Evolutionary conservation across 2,797 vertebrate genomes (phyloP).

Genomic region (Aulostomus chinensis): DNA sequence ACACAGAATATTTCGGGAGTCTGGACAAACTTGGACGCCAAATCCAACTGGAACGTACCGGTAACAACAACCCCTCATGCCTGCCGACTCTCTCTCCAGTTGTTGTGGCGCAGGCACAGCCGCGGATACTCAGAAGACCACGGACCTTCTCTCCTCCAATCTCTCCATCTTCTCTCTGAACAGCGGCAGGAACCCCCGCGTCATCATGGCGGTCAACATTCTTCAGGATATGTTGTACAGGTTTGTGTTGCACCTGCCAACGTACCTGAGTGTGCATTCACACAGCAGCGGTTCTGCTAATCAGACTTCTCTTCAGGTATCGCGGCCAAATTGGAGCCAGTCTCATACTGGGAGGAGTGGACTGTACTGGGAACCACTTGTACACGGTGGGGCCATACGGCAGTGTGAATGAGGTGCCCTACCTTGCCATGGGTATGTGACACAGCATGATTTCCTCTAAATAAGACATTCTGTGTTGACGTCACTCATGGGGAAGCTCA

Average conservation of each 20-base stretch:
- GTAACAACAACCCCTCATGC: too few relatives aligned
- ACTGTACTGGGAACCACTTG: conserved; percentile 75
- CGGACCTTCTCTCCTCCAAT: conserved; percentile 78
- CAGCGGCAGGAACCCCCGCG: conserved; percentile 74
- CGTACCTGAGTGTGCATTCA: background rate
- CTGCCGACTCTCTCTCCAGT: conserved; percentile 35
- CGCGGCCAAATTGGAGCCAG: conserved; percentile 75
- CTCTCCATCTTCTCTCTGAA: conserved; percentile 76
- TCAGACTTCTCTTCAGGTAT: conserved; percentile 57
- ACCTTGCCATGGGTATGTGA: conserved; percentile 75
- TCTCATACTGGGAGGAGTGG: conserved; percentile 79
- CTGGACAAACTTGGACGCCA: too few relatives aligned
- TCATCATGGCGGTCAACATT: conserved; percentile 77
- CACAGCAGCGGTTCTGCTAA: background rate
- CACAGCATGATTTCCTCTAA: background rate
- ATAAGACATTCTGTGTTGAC: background rate
- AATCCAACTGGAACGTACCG: too few relatives aligned
- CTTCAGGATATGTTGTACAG: conserved; percentile 81
- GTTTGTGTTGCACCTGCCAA: conserved; percentile 44
- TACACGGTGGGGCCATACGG: conserved; percentile 75
- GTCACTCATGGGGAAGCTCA: too few relatives aligned
- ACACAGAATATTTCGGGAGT: too few relatives aligned
- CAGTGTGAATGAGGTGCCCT: conserved; percentile 58
- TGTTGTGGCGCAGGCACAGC: conserved; percentile 83
- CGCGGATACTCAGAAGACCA: conserved; percentile 81